Evolutionary conservation across 92 coral and sea anemone genomes (phyloP), one percentile per base, ranked within the genome.

Genomic region (Actinostola sp.): DNA sequence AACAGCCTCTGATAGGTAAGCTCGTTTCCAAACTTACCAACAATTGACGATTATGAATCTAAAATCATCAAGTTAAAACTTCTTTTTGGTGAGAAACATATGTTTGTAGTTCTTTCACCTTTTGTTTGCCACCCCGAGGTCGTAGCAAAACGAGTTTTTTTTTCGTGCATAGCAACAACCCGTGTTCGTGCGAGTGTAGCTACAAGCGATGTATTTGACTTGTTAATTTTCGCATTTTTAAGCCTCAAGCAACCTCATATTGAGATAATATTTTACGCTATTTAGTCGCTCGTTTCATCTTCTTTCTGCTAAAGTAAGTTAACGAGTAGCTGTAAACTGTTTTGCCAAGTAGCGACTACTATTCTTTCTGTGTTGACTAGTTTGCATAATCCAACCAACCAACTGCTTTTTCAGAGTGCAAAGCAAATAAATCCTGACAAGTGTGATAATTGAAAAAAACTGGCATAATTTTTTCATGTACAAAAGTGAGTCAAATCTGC

Each of bases 371-470:
- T 42, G 23, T 29, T 35, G 28, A 17, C 49, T 20, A 30, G 36
- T 12, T 51, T 2, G 66, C 28, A 31, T 19, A 32, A 68, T 57
- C 63, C 10, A 57, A 17, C 63, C 38, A 57, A 57, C 10, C n/a
- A 12, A 29, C 36, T 57, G 61, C 57, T 51, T 68, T 68, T 23
- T 34, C 12, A 38, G 19, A 50, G 60, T 30, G 20, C 60, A 41
- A 68, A 68, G 25, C 61, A 68, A 68, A 68, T 45, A 68, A 13
- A 66, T 29, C 32, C 26, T 28, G 38, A 42, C 54, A 27, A 45
- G 28, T 23, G 21, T 16, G 3, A 24, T 43, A 41, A 48, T 44
- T 43, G 42, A 28, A 26, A 44, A 46, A 66, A 59, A 29, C 24
- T 14, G 59, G 28, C 20, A 44, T 28, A 66, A 66, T 45, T 66